These are phyloP conservation scores for Chiloscyllium punctatum DNA, from an alignment of 2,797 vertebrate genomes.

Conservation along the genomic window DNA sequence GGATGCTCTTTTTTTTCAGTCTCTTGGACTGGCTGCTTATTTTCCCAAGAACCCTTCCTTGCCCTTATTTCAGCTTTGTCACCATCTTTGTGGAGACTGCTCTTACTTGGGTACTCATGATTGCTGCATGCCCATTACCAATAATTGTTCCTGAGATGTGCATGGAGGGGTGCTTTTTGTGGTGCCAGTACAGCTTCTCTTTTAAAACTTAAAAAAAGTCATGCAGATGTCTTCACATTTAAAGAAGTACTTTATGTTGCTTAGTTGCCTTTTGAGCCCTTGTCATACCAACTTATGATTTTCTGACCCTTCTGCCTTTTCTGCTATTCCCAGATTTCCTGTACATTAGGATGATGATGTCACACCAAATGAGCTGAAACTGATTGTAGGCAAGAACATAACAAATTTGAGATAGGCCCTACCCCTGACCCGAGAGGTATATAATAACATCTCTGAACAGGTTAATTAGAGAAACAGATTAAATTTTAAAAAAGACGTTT, in stretches of 20 bases:
- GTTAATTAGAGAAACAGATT: no score
- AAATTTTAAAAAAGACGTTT: no score
- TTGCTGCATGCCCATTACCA: neutral
- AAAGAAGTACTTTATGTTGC: neutral
- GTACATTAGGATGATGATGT: no score
- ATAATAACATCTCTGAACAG: no score
- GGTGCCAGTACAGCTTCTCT: neutral
- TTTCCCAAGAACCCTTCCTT: neutral
- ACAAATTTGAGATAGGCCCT: no score
- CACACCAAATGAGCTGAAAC: no score
- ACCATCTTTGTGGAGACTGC: neutral
- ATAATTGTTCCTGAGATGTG: neutral
- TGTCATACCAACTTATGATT: no score
- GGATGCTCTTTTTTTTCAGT: neutral
- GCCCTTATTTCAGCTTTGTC: neutral
- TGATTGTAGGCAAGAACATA: no score
- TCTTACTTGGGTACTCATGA: neutral
- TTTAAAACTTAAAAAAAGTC: neutral
- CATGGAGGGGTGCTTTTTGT: neutral
- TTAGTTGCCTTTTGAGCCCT: no score
- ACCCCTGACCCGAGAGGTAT: no score
- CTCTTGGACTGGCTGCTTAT: neutral
- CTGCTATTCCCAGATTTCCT: no score
- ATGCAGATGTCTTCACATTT: neutral
- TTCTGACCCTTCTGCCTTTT: no score